A percentile compares a stretch with the other conserved stretches of the same genome.
These are phyloP conservation scores for Subacronicta megacephala DNA, from an alignment of 2,888 invertebrate species.

Conservation along the genomic window DNA sequence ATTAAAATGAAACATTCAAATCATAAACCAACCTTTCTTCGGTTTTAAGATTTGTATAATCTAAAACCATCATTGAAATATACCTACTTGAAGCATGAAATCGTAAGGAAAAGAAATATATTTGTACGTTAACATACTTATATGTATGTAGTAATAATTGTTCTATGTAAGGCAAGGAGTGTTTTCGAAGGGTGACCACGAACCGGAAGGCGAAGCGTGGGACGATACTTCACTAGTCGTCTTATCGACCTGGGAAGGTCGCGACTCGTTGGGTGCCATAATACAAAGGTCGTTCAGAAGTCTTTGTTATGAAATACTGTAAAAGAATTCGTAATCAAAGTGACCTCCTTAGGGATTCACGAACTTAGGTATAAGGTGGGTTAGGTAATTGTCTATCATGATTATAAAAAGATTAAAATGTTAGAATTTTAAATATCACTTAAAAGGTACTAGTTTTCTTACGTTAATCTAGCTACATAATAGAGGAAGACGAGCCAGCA, in stretches of 20 bases:
- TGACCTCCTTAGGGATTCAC: not conserved
- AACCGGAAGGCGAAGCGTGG: slow-evolving; percentile 48
- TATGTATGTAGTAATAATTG: slow-evolving; percentile 5
- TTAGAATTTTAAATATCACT: not conserved
- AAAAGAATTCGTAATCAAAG: not conserved
- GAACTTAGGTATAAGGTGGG: no score
- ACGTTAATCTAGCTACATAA: slow-evolving; percentile 35
- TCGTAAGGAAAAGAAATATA: not conserved
- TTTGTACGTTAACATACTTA: not conserved
- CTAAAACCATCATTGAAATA: no score
- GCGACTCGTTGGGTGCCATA: slow-evolving; percentile 19
- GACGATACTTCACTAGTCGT: slow-evolving; percentile 29
- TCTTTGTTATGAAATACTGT: slow-evolving; percentile 1
- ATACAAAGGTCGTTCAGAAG: slow-evolving; percentile 26
- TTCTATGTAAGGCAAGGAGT: slow-evolving; percentile 17
- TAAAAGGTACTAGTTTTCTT: not conserved
- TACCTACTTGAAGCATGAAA: slow-evolving; percentile 3
- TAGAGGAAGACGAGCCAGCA: slow-evolving; percentile 28
- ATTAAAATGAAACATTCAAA: no score
- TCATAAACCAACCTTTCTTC: no score
- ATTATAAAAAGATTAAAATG: not conserved
- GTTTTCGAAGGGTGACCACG: slow-evolving; percentile 42
- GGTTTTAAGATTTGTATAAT: no score
- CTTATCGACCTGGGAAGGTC: slow-evolving; percentile 42
- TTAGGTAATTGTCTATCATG: no score